Base-by-base conservation (phyloP, 2,888 invertebrate species). In the Boloria euphrosyne region DNA sequence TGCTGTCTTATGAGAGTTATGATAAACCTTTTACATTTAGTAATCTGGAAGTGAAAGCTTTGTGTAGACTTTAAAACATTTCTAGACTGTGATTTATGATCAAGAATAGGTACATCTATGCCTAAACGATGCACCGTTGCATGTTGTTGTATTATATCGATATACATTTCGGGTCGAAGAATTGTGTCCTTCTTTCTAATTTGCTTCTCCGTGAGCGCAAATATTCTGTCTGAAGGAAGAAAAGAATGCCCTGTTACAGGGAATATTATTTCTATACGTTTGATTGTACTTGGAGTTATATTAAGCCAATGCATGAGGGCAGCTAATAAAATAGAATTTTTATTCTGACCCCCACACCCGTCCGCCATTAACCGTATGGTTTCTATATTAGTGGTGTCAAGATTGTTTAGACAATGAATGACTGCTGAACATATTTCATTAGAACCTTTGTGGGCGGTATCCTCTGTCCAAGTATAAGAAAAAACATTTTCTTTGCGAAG, bases 401-500 rank as follows among this genome's bases (percentile, higher is more conserved):
- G 22, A 52, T 52, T 17, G 22, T 52, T 52, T 18, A 18, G 22
- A 14, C 22, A 52, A 22, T 52, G 52, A 52, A 52, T 52, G 18
- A 52, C 17, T 22, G 52, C 52, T 52, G 52, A 52, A 46, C 46
- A 46, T 4, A 46, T 46, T 46, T 13, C 51, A 38, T 60, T 60
- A 50, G 51, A 60, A 16, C 60, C 51, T 31, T 31, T 43, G 50
- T n/a, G 16, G 18, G 50, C 51, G 22, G 16, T 60, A 16, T 60
- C 43, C 31, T 60, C 60, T 16, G 60, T 60, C 60, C 60, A 51
- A n/a, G 50, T 60, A 38, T 60, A 50, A n/a, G 60, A 18, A 50
- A 59, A 60, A 13, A 60, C 51, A 50, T 51, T 17, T 49, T 59
- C 59, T 59, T 59, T 60, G 50, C 31, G 16, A 31, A 60, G 43